phyloP scores from a whole-genome alignment of 2,113 vertebrate genomes.

The Neogale vison region DNA sequence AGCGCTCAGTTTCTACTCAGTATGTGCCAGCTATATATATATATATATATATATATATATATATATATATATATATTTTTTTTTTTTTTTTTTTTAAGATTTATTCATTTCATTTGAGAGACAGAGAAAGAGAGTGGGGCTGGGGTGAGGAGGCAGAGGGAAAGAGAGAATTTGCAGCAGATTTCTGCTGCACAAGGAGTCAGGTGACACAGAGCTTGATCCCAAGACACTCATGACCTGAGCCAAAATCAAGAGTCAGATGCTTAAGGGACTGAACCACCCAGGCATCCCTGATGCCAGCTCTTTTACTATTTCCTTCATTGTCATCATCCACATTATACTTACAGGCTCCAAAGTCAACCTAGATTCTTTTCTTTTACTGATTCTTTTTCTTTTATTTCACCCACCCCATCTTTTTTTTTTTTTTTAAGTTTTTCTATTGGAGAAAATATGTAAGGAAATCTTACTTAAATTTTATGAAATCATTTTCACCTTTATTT shows the following conservation, averaged over 20 bases:
- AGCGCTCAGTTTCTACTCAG: background rate
- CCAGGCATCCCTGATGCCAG: background rate
- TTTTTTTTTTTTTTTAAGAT: background rate
- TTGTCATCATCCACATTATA: background rate
- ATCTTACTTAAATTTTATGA: background rate
- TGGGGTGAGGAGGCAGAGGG: background rate
- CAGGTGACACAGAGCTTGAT: background rate
- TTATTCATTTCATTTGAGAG: background rate
- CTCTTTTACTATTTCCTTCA: background rate
- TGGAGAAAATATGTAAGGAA: background rate
- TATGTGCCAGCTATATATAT: no score
- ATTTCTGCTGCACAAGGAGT: background rate
- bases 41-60: no score
- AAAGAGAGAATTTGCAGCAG: background rate
- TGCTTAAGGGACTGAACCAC: background rate
- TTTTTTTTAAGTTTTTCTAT: background rate
- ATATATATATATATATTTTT: no score
- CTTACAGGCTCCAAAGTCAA: background rate
- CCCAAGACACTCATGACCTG: background rate
- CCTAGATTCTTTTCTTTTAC: background rate
- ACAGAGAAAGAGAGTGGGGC: background rate
- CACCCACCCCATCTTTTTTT: fast-evolving
- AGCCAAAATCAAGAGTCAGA: background rate
- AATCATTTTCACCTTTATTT: background rate
- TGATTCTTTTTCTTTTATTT: no score